Conservation (phyloP, 2,888 invertebrate genomes). For the Trimorus sp. region DNA sequence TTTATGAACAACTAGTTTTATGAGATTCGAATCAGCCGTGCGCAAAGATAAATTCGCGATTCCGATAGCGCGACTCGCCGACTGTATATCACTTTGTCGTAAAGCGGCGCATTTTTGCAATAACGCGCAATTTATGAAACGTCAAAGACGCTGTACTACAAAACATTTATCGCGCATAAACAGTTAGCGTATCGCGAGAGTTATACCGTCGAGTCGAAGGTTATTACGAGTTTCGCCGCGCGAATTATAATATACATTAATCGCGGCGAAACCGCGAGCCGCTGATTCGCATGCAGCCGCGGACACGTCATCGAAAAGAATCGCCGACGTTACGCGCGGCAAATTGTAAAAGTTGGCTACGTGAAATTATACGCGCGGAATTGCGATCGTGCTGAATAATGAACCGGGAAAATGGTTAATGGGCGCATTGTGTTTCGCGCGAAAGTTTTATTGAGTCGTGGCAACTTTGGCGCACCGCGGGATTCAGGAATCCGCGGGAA, state of each 20-base stretch:
- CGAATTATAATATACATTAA: background rate
- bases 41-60: constrained; percentile 24
- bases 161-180: constrained; percentile 23
- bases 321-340: too few relatives aligned
- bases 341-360: too few relatives aligned
- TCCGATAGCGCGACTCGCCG: constrained; percentile 17
- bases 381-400: too few relatives aligned
- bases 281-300: too few relatives aligned
- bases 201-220: background rate
- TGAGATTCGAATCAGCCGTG: constrained; percentile 38
- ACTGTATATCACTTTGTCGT: constrained; percentile 33
- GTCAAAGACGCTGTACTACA: constrained; percentile 19
- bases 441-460: constrained; percentile 2
- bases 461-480: background rate
- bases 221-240: constrained; percentile 1
- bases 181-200: constrained; percentile 12
- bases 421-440: background rate
- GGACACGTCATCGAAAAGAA: too few relatives aligned
- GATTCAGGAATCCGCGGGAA: too few relatives aligned
- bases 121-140: constrained; percentile 26
- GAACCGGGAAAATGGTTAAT: too few relatives aligned
- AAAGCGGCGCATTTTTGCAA: background rate
- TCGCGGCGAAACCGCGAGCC: too few relatives aligned
- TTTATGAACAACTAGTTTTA: constrained; percentile 45
- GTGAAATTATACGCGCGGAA: too few relatives aligned